Percentiles rank a stretch among this genome's conserved stretches.
Evolutionary conservation across 2,797 vertebrate species (phyloP).

Genomic region (Novumbra hubbsi): DNA sequence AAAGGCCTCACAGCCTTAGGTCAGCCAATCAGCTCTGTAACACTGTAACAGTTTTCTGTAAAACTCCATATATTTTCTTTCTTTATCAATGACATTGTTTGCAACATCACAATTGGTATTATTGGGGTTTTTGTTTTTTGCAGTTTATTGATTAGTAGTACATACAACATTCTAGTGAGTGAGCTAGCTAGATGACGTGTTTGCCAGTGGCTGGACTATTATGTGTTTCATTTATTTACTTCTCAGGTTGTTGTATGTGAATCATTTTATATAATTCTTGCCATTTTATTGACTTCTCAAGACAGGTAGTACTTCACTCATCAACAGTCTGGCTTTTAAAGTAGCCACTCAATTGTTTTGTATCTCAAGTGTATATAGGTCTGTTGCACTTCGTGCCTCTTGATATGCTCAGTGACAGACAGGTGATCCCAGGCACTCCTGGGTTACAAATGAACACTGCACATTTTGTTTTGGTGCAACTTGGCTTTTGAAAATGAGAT

Average conservation of each 20-base stretch:
- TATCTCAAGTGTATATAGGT: not conserved
- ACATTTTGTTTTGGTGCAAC: conserved; percentile 27
- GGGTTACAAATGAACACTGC: conserved; percentile 40
- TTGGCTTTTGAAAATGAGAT: conserved; percentile 51
- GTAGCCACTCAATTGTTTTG: not conserved
- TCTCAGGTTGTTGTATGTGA: not conserved
- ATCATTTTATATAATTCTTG: not conserved
- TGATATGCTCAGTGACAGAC: conserved; percentile 53
- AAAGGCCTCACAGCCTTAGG: conserved; percentile 83
- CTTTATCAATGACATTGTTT: not conserved
- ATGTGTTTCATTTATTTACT: not conserved
- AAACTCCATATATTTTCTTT: not conserved
- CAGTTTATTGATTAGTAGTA: too few species aligned
- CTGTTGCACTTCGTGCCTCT: conserved; percentile 24
- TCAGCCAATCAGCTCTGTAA: conserved; percentile 62
- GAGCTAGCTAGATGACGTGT: not conserved
- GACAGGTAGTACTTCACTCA: not conserved
- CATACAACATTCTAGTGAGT: not conserved
- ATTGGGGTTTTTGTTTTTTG: not conserved
- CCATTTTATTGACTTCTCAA: not conserved
- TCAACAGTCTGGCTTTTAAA: not conserved
- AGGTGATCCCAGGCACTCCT: conserved; percentile 35
- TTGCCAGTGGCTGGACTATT: not conserved
- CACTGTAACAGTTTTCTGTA: not conserved
- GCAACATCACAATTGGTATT: not conserved